phyloP scores from a whole-genome alignment of 1,140 invertebrate species.

The Drosophila kurseongensis region DNA sequence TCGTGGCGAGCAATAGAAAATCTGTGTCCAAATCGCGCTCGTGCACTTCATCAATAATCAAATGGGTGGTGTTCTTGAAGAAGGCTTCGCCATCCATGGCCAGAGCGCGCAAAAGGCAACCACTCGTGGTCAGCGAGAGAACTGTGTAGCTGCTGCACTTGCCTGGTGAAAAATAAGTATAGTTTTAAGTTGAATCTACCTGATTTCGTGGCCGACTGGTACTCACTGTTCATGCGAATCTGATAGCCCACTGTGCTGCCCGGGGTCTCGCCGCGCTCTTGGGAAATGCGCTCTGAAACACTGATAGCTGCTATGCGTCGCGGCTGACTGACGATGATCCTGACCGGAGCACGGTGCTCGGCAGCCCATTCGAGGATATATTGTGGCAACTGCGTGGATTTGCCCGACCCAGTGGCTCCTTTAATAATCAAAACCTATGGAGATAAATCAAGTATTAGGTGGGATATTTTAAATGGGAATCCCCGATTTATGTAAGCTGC shows the following conservation, averaged over 20 bases:
- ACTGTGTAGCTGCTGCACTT: constrained; percentile 63
- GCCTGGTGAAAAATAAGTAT: constrained; percentile 8
- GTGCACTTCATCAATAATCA: constrained; percentile 97
- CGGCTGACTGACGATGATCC: constrained; percentile 97
- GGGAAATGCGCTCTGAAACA: constrained; percentile 92
- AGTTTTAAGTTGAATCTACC: too few relatives aligned
- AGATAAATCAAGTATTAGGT: not conserved
- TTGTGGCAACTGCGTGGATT: constrained; percentile 96
- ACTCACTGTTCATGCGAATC: constrained; percentile 91
- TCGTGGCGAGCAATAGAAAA: constrained; percentile 94
- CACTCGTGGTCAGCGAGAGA: constrained; percentile 75
- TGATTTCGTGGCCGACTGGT: not conserved
- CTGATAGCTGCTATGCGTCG: constrained; percentile 95
- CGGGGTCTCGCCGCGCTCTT: constrained; percentile 94
- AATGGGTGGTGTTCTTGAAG: constrained; percentile 89
- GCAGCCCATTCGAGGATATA: constrained; percentile 93
- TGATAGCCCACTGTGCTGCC: constrained; percentile 97
- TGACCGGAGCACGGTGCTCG: constrained; percentile 88
- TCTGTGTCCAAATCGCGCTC: constrained; percentile 97
- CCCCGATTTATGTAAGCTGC: too few relatives aligned
- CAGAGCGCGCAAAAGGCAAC: constrained; percentile 70
- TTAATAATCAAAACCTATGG: constrained; percentile 87
- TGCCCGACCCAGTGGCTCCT: constrained; percentile 94
- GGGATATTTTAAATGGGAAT: too few relatives aligned
- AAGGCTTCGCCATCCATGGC: constrained; percentile 80